phyloP scores from a whole-genome alignment of 2,113 vertebrate species.

The Thamnophis sirtalis region DNA sequence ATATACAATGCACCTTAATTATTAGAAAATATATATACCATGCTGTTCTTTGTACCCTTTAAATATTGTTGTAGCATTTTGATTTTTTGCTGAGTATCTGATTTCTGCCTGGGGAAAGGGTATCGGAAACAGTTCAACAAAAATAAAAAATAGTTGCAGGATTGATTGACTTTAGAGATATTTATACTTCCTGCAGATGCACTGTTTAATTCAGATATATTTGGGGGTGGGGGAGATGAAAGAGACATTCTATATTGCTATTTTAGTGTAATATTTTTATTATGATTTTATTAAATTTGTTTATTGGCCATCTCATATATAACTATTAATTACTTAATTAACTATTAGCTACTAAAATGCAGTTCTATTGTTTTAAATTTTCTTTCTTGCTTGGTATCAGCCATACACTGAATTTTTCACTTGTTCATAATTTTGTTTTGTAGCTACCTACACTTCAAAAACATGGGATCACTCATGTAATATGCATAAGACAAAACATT shows the following conservation, averaged over 20 bases:
- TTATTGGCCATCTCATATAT: neutral
- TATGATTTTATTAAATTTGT: neutral
- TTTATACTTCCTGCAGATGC: neutral
- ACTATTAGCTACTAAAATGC: neutral
- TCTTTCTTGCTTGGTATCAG: neutral
- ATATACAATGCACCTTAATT: neutral
- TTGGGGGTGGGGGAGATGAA: neutral
- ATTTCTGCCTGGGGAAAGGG: neutral
- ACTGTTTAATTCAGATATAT: neutral
- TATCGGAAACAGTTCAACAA: neutral
- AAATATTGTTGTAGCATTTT: neutral
- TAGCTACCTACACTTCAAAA: conserved; percentile 92
- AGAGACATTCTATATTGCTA: neutral
- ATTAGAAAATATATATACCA: neutral
- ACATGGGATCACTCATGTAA: conserved; percentile 93
- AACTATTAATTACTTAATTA: neutral
- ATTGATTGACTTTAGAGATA: neutral
- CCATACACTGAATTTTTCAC: conserved; percentile 17
- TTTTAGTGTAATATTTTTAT: neutral
- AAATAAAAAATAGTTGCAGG: neutral
- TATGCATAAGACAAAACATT: conserved; percentile 97
- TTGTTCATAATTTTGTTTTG: conserved; percentile 29
- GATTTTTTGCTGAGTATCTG: neutral
- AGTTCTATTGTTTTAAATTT: neutral
- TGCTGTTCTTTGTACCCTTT: neutral